Base-by-base conservation (phyloP, 2,888 invertebrate genomes). In the Zonitis immaculata region DNA sequence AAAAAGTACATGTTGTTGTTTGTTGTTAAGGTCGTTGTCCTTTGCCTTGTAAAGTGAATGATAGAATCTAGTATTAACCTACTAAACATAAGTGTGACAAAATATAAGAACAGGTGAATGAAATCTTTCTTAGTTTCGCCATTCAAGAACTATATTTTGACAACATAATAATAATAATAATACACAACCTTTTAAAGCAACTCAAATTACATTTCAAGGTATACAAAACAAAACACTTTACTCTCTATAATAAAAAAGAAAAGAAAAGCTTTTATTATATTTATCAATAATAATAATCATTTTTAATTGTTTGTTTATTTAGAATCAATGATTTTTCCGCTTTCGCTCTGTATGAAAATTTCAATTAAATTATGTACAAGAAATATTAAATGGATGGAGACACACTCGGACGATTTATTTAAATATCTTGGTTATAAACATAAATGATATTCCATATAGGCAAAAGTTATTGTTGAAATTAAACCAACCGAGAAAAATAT, bases 11-110 rank as follows among this genome's bases (percentile, higher is more conserved):
- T 16, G 16, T 16, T 28, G 42, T 35, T 42, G 42, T n/a, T n/a
- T n/a, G n/a, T n/a, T n/a, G n/a, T n/a, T n/a, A n/a, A 39, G 55
- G 48, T 55, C 55, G 32, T 55, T 51, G 55, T 48, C 55, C 55
- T 51, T 51, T 51, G 28, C 55, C 45, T 44, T 39, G 39, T 28
- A 30, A 43, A 50, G 47, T 26, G 50, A 43, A 54, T 54, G 35
- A 35, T 18, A 35, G 35, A 35, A 18, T 35, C 18, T 35, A 18
- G 8, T 35, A 54, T 50, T 54, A 54, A 54, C 54, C 54, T 47
- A 54, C 54, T 54, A 47, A 32, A 32, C 12, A 35, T 1, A 2
- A 35, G 18, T 18, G 35, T 35, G 35, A 35, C 35, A 35, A 1
- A 32, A 51, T 35, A 44, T 42, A 27, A 44, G 35, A 35, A 55